Conservation (phyloP, 1,140 invertebrate genomes). For the Tetramorium alpestre region DNA sequence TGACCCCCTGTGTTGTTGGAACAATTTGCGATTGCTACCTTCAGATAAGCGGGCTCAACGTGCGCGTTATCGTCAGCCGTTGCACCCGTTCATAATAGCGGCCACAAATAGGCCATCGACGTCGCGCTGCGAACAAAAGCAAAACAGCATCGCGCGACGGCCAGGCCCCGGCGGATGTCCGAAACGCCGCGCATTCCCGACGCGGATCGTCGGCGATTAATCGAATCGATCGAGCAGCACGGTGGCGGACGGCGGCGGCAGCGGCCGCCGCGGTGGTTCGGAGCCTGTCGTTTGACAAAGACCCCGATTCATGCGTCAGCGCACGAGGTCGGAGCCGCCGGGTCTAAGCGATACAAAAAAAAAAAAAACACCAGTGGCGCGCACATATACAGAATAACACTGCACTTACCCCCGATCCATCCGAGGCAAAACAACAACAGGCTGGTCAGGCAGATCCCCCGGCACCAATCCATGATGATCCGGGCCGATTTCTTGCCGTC, state of each 20-base stretch:
- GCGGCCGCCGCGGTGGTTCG: background rate
- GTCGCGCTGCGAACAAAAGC: conserved; percentile 52
- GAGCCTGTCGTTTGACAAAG: conserved; percentile 32
- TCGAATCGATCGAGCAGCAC: conserved; percentile 51
- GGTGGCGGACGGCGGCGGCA: background rate
- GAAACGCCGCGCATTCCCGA: conserved; percentile 60
- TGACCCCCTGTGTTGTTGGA: background rate
- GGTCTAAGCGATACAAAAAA: conserved; percentile 1
- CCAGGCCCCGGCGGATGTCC: conserved; percentile 49
- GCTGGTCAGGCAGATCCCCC: conserved; percentile 43
- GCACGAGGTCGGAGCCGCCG: background rate
- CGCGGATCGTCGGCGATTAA: conserved; percentile 59
- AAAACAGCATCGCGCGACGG: conserved; percentile 34
- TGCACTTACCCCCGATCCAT: conserved; percentile 60
- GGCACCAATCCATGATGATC: conserved; percentile 66
- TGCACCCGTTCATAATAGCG: conserved; percentile 47
- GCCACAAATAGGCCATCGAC: conserved; percentile 52
- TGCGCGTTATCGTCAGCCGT: conserved; percentile 45
- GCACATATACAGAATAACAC: background rate
- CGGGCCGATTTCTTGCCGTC: conserved; percentile 24
- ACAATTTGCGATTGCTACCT: conserved; percentile 52
- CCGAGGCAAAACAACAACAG: conserved; percentile 61
- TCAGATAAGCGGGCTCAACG: conserved; percentile 3
- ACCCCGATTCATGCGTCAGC: conserved; percentile 37
- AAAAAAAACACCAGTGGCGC: background rate